Evolutionary conservation across 2,797 vertebrate species (phyloP).

Genomic region (Acipenser oxyrinchus): DNA sequence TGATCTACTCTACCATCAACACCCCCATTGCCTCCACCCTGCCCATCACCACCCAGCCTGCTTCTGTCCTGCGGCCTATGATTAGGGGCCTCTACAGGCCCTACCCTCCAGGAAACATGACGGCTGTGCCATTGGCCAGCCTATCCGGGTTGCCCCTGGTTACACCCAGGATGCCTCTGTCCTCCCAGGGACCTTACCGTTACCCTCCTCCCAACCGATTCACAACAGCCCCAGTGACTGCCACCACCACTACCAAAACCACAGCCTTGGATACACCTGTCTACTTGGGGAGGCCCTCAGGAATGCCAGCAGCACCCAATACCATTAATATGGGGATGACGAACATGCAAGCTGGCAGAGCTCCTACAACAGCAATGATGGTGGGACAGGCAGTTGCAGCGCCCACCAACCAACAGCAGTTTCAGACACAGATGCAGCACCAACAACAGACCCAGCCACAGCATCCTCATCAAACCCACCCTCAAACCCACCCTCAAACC

Average conservation of each 20-base stretch:
- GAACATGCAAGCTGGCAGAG: constrained; percentile 30
- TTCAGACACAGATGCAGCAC: too few species aligned
- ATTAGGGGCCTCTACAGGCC: constrained; percentile 81
- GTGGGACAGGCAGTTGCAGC: constrained; percentile 28
- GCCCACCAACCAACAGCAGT: constrained; percentile 39
- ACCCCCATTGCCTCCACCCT: constrained; percentile 95
- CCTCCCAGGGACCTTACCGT: constrained; percentile 70
- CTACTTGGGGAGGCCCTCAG: constrained; percentile 79
- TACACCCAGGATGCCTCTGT: constrained; percentile 75
- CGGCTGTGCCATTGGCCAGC: constrained; percentile 83
- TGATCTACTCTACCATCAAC: constrained; percentile 98
- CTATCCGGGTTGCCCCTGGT: constrained; percentile 81
- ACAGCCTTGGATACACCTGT: constrained; percentile 73
- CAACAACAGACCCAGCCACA: too few species aligned
- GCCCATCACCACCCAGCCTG: constrained; percentile 96
- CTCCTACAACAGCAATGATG: constrained; percentile 32
- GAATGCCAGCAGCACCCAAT: constrained; percentile 41
- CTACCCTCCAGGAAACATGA: constrained; percentile 68
- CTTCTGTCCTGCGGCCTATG: constrained; percentile 78
- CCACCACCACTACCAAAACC: constrained; percentile 39
- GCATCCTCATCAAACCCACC: too few species aligned
- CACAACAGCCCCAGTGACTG: constrained; percentile 48
- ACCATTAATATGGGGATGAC: constrained; percentile 38
- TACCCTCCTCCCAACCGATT: constrained; percentile 69
- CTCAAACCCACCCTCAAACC: too few species aligned